Evolutionary conservation across 1,140 invertebrate species (phyloP).

Genomic region (Drosophila kanapiae): DNA sequence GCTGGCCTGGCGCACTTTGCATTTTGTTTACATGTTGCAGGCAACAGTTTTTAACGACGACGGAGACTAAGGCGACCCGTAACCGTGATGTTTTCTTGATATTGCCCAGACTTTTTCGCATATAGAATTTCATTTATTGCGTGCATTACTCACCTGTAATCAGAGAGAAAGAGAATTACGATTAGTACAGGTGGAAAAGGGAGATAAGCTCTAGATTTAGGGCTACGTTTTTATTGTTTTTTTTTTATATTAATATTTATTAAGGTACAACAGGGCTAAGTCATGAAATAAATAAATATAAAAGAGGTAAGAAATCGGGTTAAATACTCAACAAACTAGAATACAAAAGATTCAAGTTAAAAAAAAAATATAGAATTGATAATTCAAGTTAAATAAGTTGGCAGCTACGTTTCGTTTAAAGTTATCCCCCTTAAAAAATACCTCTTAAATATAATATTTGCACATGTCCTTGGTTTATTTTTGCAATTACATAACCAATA

Average conservation of each 20-base stretch:
- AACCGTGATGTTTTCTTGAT: constrained; percentile 30
- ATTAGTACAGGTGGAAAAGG: constrained; percentile 37
- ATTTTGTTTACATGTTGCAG: constrained; percentile 71
- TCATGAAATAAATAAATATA: neutral
- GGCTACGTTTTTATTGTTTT: neutral
- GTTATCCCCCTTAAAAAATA: neutral
- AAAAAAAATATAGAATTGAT: neutral
- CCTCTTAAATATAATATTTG: no score
- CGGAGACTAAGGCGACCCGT: constrained; percentile 45
- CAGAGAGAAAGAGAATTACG: constrained; percentile 35
- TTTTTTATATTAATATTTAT: constrained; percentile 18
- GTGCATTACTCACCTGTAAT: constrained; percentile 69
- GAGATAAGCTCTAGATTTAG: constrained; percentile 27
- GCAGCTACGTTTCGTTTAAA: neutral
- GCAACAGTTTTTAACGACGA: constrained; percentile 34
- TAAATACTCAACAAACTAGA: neutral
- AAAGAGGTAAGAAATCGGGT: neutral
- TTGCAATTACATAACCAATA: constrained; percentile 31
- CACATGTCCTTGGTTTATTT: neutral
- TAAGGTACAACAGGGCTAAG: neutral
- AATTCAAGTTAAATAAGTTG: neutral
- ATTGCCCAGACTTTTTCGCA: constrained; percentile 24
- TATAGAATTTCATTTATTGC: constrained; percentile 40
- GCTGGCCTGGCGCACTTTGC: constrained; percentile 55
- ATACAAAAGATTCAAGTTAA: neutral